A percentile compares a stretch with the other conserved stretches of the same genome.
Evolutionary conservation across 2,113 vertebrate genomes (phyloP).

Genomic region (Hydrolagus affinis): DNA sequence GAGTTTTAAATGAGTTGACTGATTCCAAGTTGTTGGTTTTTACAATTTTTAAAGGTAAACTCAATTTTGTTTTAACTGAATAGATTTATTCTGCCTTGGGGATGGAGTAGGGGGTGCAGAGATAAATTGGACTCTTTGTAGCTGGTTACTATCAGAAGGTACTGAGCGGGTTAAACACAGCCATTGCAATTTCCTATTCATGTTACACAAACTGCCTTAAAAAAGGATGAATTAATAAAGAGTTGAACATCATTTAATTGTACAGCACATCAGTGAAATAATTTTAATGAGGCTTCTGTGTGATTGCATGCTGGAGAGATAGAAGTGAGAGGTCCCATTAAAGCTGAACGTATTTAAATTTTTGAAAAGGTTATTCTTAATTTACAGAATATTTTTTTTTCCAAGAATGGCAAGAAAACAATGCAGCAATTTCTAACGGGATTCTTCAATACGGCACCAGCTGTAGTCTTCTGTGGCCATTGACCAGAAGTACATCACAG

Average conservation of each 20-base stretch:
- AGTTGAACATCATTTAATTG: background rate
- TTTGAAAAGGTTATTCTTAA: background rate
- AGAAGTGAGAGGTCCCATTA: too few relatives aligned
- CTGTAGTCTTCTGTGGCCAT: too few relatives aligned
- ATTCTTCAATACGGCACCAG: too few relatives aligned
- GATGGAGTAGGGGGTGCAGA: too few relatives aligned
- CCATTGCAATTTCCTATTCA: background rate
- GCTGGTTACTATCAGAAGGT: background rate
- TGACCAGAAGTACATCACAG: too few relatives aligned
- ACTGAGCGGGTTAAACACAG: background rate
- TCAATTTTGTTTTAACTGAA: background rate
- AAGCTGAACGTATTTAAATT: background rate
- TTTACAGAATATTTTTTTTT: background rate
- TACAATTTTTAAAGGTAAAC: background rate
- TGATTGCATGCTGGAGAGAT: background rate
- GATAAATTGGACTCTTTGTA: background rate
- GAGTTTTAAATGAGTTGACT: constrained; percentile 6
- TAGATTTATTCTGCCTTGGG: background rate
- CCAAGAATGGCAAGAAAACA: background rate
- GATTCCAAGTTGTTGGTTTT: background rate
- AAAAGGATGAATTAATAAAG: constrained; percentile 5
- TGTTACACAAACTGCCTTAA: background rate
- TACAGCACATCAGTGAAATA: background rate
- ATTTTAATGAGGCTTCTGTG: background rate
- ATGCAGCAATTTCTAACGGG: background rate